phyloP scores from a whole-genome alignment of 1,140 invertebrate genomes.

The Ceratitis capitata region DNA sequence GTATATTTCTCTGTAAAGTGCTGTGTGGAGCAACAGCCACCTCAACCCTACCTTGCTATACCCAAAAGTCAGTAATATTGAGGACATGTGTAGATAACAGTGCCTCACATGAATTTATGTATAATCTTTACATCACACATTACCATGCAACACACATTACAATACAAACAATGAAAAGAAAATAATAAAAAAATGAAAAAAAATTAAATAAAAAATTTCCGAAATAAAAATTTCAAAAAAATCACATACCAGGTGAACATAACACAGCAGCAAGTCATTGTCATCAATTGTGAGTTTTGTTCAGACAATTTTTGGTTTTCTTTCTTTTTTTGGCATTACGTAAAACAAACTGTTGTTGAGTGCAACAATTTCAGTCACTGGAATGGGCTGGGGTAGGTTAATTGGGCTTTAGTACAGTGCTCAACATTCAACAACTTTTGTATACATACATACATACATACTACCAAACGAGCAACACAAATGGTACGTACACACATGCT shows the following conservation, averaged over 20 bases:
- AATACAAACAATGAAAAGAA: background rate
- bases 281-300: background rate
- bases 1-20: too few relatives aligned
- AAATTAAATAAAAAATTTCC: background rate
- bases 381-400: background rate
- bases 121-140: background rate
- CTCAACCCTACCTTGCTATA: too few relatives aligned
- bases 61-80: too few relatives aligned
- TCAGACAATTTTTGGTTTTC: background rate
- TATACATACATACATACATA: too few relatives aligned
- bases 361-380: background rate
- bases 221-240: constrained; percentile 15
- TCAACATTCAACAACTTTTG: background rate
- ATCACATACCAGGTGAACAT: background rate
- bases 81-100: too few relatives aligned
- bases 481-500: background rate
- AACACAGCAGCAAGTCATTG: background rate
- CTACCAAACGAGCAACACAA: background rate
- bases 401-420: background rate
- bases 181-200: background rate
- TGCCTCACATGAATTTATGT: too few relatives aligned
- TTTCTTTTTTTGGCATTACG: background rate
- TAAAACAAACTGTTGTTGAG: background rate
- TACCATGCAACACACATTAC: background rate
- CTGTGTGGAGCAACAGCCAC: background rate